Percentiles rank a stretch among this genome's conserved stretches.
phyloP scores from a whole-genome alignment of 2,113 vertebrate species.

The Eretmodus cyanostictus region DNA sequence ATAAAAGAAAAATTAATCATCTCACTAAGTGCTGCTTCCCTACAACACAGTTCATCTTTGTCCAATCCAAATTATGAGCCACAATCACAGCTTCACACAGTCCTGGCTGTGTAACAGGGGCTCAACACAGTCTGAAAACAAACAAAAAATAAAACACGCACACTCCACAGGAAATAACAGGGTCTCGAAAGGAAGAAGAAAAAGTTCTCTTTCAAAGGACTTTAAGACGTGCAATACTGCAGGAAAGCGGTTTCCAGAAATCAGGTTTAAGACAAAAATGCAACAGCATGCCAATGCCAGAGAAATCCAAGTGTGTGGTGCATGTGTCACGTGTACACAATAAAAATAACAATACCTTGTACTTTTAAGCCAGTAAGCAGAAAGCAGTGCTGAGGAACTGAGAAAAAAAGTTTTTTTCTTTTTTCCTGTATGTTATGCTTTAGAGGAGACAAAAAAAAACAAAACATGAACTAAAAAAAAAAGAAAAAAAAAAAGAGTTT shows the following conservation, averaged over 20 bases:
- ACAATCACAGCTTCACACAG: slow-evolving; percentile 32
- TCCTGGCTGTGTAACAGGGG: slow-evolving; percentile 14
- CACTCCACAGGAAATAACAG: slow-evolving; percentile 6
- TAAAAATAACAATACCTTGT: not conserved
- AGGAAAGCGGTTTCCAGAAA: slow-evolving; percentile 30
- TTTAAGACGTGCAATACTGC: slow-evolving; percentile 1
- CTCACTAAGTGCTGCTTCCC: not conserved
- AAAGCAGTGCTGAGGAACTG: not conserved
- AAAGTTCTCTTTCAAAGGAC: not conserved
- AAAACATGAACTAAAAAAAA: not conserved
- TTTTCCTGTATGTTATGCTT: not conserved
- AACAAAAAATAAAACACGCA: not conserved
- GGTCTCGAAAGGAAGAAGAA: not conserved
- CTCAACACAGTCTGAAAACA: not conserved
- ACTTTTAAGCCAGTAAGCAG: not conserved
- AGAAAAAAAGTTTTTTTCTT: not conserved
- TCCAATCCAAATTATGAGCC: not conserved
- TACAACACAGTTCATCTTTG: not conserved
- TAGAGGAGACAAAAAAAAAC: not conserved
- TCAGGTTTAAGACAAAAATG: slow-evolving; percentile 25
- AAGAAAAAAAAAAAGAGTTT: not conserved
- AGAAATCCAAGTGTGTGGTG: not conserved
- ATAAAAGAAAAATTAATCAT: not conserved
- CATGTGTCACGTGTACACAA: not conserved
- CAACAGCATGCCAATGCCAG: not conserved